These are phyloP conservation scores for Tipula helvola DNA, from an alignment of 2,888 invertebrate species.

Conservation along the genomic window DNA sequence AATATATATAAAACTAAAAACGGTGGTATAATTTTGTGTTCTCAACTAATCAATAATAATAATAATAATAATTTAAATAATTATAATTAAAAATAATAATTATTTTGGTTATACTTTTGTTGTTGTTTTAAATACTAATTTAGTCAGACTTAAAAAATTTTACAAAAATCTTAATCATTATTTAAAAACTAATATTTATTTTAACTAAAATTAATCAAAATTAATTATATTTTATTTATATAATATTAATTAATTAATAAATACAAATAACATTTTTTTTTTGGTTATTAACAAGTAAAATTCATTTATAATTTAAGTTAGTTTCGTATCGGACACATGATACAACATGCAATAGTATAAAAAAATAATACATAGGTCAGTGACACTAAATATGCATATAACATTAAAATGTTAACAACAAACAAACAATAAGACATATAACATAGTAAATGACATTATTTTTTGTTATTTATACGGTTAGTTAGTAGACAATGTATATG, in stretches of 20 bases:
- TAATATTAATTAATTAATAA: neutral
- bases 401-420: neutral
- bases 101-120: neutral
- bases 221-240: neutral
- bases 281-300: neutral
- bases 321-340: neutral
- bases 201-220: conserved; percentile 4
- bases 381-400: neutral
- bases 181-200: neutral
- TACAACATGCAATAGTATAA: neutral
- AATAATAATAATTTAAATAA: neutral
- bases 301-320: neutral
- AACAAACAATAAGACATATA: neutral
- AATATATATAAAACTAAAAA: conserved; percentile 4
- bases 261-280: neutral
- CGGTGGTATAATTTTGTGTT: neutral
- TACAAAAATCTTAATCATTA: neutral
- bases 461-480: neutral
- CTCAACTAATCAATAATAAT: neutral
- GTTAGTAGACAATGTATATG: neutral
- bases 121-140: neutral
- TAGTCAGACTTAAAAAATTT: conserved; percentile 4
- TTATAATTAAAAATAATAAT: neutral
- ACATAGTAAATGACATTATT: neutral
- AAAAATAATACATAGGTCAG: neutral